A percentile compares a stretch with the other conserved stretches of the same genome.
Evolutionary conservation across 1,140 invertebrate genomes (phyloP).

Genomic region (Plutomurus gul): DNA sequence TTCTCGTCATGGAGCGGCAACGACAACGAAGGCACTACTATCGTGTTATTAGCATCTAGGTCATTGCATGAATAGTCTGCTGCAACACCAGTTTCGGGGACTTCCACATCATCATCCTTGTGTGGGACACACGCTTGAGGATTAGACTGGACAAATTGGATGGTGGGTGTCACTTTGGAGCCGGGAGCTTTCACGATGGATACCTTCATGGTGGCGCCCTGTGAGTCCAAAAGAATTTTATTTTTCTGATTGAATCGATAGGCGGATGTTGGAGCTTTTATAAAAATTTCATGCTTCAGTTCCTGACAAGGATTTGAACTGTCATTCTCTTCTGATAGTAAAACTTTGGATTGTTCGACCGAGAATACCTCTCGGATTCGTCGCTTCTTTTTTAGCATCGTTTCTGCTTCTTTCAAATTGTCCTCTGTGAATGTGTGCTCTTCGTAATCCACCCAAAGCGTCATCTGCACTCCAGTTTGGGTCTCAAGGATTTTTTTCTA

Average conservation of each 20-base stretch:
- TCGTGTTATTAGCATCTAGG: too few relatives aligned
- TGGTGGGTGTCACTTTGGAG: not conserved
- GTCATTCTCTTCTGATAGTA: not conserved
- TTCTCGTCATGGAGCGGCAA: too few relatives aligned
- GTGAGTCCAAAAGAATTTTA: constrained; percentile 1
- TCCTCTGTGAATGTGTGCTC: not conserved
- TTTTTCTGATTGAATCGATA: not conserved
- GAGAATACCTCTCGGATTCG: not conserved
- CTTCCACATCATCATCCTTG: not conserved
- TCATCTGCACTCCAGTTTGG: not conserved
- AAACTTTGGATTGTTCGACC: not conserved
- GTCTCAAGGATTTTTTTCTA: not conserved
- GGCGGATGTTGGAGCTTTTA: not conserved
- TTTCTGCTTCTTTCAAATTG: not conserved
- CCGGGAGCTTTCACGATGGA: not conserved
- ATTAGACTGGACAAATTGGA: not conserved
- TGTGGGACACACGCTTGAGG: not conserved
- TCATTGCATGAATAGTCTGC: too few relatives aligned
- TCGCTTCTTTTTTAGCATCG: not conserved
- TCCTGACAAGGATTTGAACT: not conserved
- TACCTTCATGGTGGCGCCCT: not conserved
- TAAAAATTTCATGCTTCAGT: not conserved
- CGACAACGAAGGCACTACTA: too few relatives aligned
- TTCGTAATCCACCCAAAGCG: not conserved
- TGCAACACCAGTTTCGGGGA: too few relatives aligned